Conservation (phyloP, 2,888 invertebrate species). For the Lysandra coridon region DNA sequence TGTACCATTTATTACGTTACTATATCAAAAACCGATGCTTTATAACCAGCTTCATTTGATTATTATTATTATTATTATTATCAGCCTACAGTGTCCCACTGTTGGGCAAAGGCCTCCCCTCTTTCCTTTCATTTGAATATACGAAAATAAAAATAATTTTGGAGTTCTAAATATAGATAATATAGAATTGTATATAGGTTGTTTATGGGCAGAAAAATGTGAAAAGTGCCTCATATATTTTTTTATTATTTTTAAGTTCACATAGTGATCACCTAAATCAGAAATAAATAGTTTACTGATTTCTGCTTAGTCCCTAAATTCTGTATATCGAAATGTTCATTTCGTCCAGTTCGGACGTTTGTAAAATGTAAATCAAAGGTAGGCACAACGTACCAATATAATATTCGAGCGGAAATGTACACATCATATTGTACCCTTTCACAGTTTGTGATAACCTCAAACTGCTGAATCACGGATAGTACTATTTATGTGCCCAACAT, state of each 20-base stretch:
- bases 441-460: constrained; percentile 7
- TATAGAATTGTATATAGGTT: neutral
- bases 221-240: neutral
- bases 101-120: too few relatives aligned
- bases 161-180: neutral
- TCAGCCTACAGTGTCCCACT: too few relatives aligned
- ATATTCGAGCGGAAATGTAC: constrained; percentile 1
- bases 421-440: neutral
- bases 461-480: neutral
- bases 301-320: neutral
- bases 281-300: neutral
- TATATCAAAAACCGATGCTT: neutral
- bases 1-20: neutral
- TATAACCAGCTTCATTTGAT: too few relatives aligned
- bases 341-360: neutral
- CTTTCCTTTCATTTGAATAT: too few relatives aligned
- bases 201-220: neutral
- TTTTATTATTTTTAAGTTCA: too few relatives aligned
- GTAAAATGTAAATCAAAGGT: neutral
- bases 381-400: neutral
- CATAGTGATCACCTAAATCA: too few relatives aligned
- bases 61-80: too few relatives aligned
- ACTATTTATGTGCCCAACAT: neutral
- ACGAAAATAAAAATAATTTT: neutral
- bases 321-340: neutral